These are phyloP conservation scores for Serrognathus titanus DNA, from an alignment of 2,888 invertebrate species.

Conservation along the genomic window DNA sequence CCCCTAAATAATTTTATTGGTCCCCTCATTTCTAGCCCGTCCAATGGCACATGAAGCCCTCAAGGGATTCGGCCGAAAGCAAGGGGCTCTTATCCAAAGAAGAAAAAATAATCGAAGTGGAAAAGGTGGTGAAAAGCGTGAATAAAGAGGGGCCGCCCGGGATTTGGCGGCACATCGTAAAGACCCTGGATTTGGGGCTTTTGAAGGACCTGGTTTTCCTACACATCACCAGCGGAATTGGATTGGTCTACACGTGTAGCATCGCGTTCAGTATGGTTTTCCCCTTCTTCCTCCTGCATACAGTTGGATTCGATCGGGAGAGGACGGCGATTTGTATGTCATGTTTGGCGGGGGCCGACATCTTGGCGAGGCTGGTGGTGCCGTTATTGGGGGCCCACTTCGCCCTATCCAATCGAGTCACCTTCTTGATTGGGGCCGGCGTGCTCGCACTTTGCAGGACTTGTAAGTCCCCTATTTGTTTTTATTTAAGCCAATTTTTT, in stretches of 20 bases:
- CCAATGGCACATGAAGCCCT: conserved; percentile 52
- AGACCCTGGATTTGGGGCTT: conserved; percentile 61
- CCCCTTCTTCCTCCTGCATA: conserved; percentile 62
- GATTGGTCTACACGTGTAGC: conserved; percentile 64
- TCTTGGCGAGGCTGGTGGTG: conserved; percentile 61
- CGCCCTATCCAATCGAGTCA: conserved; percentile 58
- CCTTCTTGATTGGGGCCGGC: conserved; percentile 60
- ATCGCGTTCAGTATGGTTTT: conserved; percentile 69
- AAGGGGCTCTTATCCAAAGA: neutral
- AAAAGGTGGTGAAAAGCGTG: too few species aligned
- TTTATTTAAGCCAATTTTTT: neutral
- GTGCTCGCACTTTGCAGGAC: conserved; percentile 58
- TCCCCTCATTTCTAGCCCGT: conserved; percentile 54
- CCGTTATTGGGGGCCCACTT: conserved; percentile 62
- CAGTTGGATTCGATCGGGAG: conserved; percentile 46
- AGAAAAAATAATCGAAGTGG: neutral
- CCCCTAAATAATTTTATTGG: neutral
- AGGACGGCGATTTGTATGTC: conserved; percentile 69
- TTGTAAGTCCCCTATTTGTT: conserved; percentile 47
- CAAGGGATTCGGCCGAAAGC: neutral
- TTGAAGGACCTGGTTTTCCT: conserved; percentile 61
- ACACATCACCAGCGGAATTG: conserved; percentile 65
- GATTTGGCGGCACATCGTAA: conserved; percentile 39
- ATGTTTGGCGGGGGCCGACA: conserved; percentile 65
- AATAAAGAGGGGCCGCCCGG: conserved; percentile 27